Evolutionary conservation across 1,140 invertebrate genomes (phyloP), one percentile per base, ranked within the genome.

Genomic region (Agrypnia vestita): DNA sequence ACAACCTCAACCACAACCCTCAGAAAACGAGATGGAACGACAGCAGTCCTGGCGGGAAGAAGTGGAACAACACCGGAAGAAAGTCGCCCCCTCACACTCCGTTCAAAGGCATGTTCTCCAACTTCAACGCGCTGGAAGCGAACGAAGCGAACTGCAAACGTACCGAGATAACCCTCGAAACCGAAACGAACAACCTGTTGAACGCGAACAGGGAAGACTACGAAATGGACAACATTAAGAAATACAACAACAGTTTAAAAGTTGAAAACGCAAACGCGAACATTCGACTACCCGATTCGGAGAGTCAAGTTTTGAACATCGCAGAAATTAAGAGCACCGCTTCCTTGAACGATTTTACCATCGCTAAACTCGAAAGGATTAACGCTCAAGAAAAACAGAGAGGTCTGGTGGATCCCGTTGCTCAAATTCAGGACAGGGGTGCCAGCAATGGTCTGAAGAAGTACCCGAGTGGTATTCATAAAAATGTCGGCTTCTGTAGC

Each of bases 1-100:
- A 79, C 44, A 84, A 88, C 85, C 82, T 86, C 25, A 76, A 81
- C 46, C 77, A 76, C 44, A 73, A 73, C 15, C 10, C 25, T 6
- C 67, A 21, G 9, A 77, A 77, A 25, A 72, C 46, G 7, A 71
- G 78, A 12, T 59, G 72, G 51, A 77, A 46, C 64, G 76, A 82
- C 25, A 73, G 43, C 44, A 83, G 77, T 19, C 21, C 67, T 12
- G 44, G 56, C 44, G 46, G 15, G 12, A 76, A 81, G 17, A 77
- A 81, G 61, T 67, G 55, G 56, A 78, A 69, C 78, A 80, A 82
- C 44, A 67, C 76, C 13, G 35, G 13, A 13, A 73, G 43, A 43
- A 79, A 77, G n/a, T 13, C 55, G 12, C 7, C 53, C 10, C 74
- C 80, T 25, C 53, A 80, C n/a, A 79, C 53, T 46, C 21, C 19